These are phyloP conservation scores for Antechinus stuartii DNA, from an alignment of 2,113 vertebrate species.

Conservation along the genomic window DNA sequence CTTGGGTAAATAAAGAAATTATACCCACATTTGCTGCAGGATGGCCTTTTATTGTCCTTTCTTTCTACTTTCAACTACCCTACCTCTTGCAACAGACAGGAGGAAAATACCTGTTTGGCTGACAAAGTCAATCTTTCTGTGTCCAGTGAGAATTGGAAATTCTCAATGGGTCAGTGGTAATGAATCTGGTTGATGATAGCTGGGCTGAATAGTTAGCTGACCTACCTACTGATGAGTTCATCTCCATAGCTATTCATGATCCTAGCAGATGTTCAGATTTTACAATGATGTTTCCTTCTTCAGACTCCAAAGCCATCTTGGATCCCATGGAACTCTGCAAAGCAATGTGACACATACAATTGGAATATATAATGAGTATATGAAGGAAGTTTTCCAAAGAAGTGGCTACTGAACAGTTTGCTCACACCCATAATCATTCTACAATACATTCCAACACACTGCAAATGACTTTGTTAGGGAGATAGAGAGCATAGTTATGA, in stretches of 20 bases:
- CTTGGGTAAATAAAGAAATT: conserved; percentile 8
- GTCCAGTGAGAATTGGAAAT: conserved; percentile 15
- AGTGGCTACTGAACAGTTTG: conserved; percentile 17
- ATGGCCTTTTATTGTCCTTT: conserved; percentile 29
- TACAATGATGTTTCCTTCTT: conserved; percentile 44
- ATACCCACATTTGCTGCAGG: conserved; percentile 19
- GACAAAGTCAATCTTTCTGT: not conserved
- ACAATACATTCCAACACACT: not conserved
- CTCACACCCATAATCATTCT: fast-evolving
- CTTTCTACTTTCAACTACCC: not conserved
- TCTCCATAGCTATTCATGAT: conserved; percentile 41
- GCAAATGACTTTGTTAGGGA: not conserved
- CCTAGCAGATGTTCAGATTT: conserved; percentile 63
- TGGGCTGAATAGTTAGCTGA: conserved; percentile 3
- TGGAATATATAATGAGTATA: not conserved
- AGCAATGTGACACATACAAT: not conserved
- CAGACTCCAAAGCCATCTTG: conserved; percentile 55
- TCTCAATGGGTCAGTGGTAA: conserved; percentile 11
- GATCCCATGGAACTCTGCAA: not conserved
- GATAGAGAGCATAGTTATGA: not conserved
- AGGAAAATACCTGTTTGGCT: conserved; percentile 56
- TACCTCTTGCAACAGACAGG: not conserved
- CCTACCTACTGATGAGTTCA: conserved; percentile 73
- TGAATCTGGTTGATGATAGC: conserved; percentile 38
- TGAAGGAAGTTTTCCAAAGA: not conserved